Percentiles rank a stretch among this genome's conserved stretches.
Evolutionary conservation across 1,140 invertebrate genomes (phyloP).

Genomic region (Drosophila obscura): DNA sequence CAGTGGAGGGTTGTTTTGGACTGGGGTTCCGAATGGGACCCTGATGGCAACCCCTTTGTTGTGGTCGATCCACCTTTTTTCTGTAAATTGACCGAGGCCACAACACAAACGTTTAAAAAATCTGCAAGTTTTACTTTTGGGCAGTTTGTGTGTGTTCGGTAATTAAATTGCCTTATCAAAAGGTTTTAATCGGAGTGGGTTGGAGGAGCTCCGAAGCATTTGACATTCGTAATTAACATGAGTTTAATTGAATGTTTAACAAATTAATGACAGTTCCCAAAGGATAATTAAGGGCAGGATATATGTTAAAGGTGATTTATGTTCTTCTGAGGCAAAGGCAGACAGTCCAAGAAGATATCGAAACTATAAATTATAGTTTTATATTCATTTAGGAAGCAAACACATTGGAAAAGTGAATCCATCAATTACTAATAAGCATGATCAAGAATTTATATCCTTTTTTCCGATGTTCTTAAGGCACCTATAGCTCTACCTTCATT

Average conservation of each 20-base stretch:
- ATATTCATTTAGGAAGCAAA: no score
- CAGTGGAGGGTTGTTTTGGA: background rate
- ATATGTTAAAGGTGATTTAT: background rate
- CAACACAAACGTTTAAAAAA: conserved; percentile 64
- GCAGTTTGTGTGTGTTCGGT: conserved; percentile 36
- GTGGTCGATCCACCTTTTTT: conserved; percentile 51
- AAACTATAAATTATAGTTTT: no score
- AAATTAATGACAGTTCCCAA: conserved; percentile 31
- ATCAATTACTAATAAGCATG: no score
- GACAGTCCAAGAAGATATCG: no score
- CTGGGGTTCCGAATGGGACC: background rate
- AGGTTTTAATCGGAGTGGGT: conserved; percentile 22
- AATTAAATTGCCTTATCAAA: conserved; percentile 50
- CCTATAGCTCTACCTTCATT: no score
- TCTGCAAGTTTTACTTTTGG: conserved; percentile 48
- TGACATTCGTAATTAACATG: conserved; percentile 43
- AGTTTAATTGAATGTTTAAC: conserved; percentile 44
- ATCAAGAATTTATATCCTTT: no score
- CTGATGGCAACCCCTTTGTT: conserved; percentile 46
- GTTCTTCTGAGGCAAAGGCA: no score
- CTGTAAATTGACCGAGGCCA: conserved; percentile 36
- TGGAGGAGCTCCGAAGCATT: conserved; percentile 3
- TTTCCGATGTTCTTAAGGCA: no score
- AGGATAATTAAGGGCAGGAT: background rate
- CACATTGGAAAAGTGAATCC: no score